These are phyloP conservation scores for Agapostemon virescens DNA, from an alignment of 2,888 invertebrate genomes.

Conservation along the genomic window DNA sequence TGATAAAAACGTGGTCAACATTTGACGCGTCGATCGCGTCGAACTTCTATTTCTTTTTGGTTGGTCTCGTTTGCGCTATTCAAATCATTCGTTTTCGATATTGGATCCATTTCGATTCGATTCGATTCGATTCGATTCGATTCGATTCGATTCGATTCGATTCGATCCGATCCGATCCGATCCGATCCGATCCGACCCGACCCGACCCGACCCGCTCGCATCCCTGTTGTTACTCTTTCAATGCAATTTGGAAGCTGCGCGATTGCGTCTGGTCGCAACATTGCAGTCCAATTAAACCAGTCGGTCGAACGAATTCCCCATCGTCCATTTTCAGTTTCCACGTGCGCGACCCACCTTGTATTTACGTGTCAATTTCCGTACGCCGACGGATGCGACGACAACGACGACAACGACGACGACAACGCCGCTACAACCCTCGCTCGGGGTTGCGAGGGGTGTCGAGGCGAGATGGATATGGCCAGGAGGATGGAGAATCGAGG, in stretches of 20 bases:
- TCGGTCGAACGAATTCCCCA: conserved; percentile 63
- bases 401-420: background rate
- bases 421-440: background rate
- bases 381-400: conserved; percentile 23
- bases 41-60: background rate
- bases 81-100: background rate
- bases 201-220: background rate
- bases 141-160: too few species aligned
- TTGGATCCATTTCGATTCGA: background rate
- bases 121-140: too few species aligned
- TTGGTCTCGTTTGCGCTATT: background rate
- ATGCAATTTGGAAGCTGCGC: conserved; percentile 58
- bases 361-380: conserved; percentile 69
- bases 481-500: background rate
- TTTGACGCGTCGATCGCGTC: background rate
- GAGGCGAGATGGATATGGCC: background rate
- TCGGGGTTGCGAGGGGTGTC: background rate
- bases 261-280: conserved; percentile 46
- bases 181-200: too few species aligned
- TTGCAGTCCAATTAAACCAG: conserved; percentile 65
- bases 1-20: background rate
- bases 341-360: conserved; percentile 51
- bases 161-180: too few species aligned
- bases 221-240: conserved; percentile 34
- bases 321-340: conserved; percentile 62